Conservation (phyloP, 2,797 vertebrate genomes). For the Peromyscus attwateri region DNA sequence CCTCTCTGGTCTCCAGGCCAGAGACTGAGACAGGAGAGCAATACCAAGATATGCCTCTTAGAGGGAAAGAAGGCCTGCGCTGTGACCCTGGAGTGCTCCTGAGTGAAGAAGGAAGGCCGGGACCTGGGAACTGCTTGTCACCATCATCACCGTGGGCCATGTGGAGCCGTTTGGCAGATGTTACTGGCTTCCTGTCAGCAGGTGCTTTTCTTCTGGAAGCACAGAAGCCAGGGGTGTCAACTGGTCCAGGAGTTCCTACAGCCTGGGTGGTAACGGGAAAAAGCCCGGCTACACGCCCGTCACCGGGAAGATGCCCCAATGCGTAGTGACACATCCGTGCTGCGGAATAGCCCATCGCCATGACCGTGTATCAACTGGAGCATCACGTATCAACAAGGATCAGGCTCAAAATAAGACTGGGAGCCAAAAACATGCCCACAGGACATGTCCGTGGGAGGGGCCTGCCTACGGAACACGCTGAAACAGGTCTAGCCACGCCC, state of each 20-base stretch:
- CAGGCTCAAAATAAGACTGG: constrained; percentile 63
- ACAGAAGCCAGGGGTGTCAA: background rate
- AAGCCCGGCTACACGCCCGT: constrained; percentile 48
- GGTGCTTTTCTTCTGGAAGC: constrained; percentile 39
- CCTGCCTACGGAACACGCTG: background rate
- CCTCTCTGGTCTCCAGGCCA: background rate
- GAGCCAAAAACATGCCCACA: constrained; percentile 66
- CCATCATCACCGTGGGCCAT: background rate
- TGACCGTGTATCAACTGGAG: constrained; percentile 74
- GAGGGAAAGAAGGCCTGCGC: no score
- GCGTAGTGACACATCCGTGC: constrained; percentile 65
- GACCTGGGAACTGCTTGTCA: background rate
- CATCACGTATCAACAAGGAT: constrained; percentile 79
- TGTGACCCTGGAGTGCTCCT: no score
- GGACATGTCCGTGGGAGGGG: background rate
- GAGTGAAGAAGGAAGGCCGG: background rate
- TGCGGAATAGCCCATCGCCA: background rate
- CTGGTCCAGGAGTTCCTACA: background rate
- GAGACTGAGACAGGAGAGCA: background rate
- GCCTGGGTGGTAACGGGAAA: constrained; percentile 65
- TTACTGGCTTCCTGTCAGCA: constrained; percentile 53
- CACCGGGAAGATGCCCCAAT: constrained; percentile 62
- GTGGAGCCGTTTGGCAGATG: background rate
- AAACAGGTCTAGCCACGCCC: rapidly evolving
- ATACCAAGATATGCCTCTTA: rapidly evolving